phyloP scores from a whole-genome alignment of 2,888 invertebrate species.

The Cantharis flavilabris region DNA sequence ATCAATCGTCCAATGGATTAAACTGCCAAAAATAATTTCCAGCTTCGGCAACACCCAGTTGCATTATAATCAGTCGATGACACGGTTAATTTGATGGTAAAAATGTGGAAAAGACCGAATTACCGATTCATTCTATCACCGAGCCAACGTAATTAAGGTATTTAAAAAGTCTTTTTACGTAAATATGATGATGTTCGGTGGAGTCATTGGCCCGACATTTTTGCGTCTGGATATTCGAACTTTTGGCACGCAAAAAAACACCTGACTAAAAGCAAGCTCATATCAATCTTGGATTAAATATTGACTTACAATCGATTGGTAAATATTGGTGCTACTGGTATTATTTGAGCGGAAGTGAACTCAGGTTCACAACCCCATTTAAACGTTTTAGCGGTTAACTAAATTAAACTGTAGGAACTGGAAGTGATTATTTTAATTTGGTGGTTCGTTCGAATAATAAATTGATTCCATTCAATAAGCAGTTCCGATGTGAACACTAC shows the following conservation, averaged over 20 bases:
- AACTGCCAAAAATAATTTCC: not conserved
- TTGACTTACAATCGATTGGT: not conserved
- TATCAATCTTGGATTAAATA: not conserved
- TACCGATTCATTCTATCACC: not conserved
- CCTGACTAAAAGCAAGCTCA: not conserved
- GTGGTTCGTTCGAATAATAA: not conserved
- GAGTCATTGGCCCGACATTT: not conserved
- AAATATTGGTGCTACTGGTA: not conserved
- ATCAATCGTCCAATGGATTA: not conserved
- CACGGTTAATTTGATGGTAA: not conserved
- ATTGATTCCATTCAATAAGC: slow-evolving; percentile 1
- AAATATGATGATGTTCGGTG: not conserved
- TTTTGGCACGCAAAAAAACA: not conserved
- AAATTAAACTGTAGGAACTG: slow-evolving; percentile 18
- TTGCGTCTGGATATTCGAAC: not conserved
- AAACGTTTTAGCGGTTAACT: slow-evolving; percentile 13
- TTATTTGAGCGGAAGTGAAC: not conserved
- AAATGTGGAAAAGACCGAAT: not conserved
- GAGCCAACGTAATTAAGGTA: not conserved
- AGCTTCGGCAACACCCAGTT: not conserved
- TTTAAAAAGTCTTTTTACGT: not conserved
- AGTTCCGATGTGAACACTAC: not conserved
- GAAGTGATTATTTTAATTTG: slow-evolving; percentile 19
- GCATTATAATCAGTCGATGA: not conserved
- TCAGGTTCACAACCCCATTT: slow-evolving; percentile 6